Conservation (phyloP, 2,888 invertebrate species). For the Synanthedon tipuliformis region DNA sequence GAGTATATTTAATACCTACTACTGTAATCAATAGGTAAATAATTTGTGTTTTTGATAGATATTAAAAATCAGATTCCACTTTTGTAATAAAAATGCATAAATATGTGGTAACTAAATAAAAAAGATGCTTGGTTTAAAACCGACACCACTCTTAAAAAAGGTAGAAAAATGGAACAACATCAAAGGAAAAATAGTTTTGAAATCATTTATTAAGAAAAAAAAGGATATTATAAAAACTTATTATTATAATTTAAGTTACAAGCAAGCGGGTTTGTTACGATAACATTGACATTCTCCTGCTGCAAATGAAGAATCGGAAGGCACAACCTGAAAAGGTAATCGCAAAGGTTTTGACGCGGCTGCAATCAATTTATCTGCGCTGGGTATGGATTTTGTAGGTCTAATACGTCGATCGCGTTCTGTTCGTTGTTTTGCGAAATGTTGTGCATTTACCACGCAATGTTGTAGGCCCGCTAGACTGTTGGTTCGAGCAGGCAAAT, state of each 20-base stretch:
- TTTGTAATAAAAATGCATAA: no score
- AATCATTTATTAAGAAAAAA: conserved; percentile 1
- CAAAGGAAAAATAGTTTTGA: conserved; percentile 4
- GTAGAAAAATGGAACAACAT: neutral
- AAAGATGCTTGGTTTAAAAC: no score
- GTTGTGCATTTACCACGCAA: conserved; percentile 37
- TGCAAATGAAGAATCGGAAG: conserved; percentile 2
- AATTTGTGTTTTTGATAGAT: no score
- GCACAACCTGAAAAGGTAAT: conserved; percentile 20
- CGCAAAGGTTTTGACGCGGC: conserved; percentile 30
- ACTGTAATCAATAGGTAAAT: no score
- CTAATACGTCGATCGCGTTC: conserved; percentile 34
- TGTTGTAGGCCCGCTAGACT: conserved; percentile 45
- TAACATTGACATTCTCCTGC: conserved; percentile 15
- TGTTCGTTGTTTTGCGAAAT: conserved; percentile 25
- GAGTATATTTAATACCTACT: no score
- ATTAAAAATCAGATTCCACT: no score
- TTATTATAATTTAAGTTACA: conserved; percentile 38
- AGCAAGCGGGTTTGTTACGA: conserved; percentile 25
- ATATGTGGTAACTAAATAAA: no score
- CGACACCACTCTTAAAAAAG: no score
- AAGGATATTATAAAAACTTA: conserved; percentile 22
- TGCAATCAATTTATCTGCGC: conserved; percentile 31
- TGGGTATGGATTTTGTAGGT: conserved; percentile 19
- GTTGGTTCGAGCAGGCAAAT: conserved; percentile 31